Evolutionary conservation across 2,888 invertebrate species (phyloP).

Genomic region (Pristionchus exspectatus): DNA sequence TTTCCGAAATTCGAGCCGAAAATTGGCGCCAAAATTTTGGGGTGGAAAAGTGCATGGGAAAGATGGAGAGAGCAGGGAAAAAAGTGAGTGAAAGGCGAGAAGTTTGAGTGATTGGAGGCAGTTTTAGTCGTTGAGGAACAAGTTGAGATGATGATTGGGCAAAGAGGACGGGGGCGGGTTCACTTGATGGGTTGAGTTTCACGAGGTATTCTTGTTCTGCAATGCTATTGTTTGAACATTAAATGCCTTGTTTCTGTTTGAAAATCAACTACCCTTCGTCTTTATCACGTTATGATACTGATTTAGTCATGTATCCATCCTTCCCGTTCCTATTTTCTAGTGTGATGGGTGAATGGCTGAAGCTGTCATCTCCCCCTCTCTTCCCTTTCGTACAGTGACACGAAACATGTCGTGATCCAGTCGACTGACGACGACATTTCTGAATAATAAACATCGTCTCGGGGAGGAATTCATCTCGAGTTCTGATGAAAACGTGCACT

Average conservation of each 20-base stretch:
- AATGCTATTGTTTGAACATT: not conserved
- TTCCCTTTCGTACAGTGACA: not conserved
- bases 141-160: not conserved
- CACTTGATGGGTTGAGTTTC: not conserved
- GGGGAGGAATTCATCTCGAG: not conserved
- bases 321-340: not conserved
- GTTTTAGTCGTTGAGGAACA: not conserved
- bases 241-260: not conserved
- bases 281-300: not conserved
- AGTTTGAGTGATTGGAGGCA: constrained; percentile 22
- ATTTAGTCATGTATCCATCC: not conserved
- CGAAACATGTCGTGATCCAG: constrained; percentile 28
- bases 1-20: constrained; percentile 35
- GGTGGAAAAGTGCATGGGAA: not conserved
- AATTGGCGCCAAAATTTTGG: not conserved
- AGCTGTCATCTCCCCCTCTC: not conserved
- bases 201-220: not conserved
- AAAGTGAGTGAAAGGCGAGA: not conserved
- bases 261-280: not conserved
- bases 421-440: constrained; percentile 5
- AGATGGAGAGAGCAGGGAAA: not conserved
- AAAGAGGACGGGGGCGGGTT: not conserved
- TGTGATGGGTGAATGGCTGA: not conserved
- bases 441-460: constrained; percentile 8
- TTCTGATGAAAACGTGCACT: not conserved